Base-by-base conservation (phyloP, 2,113 vertebrate species). In the Oenanthe melanoleuca region DNA sequence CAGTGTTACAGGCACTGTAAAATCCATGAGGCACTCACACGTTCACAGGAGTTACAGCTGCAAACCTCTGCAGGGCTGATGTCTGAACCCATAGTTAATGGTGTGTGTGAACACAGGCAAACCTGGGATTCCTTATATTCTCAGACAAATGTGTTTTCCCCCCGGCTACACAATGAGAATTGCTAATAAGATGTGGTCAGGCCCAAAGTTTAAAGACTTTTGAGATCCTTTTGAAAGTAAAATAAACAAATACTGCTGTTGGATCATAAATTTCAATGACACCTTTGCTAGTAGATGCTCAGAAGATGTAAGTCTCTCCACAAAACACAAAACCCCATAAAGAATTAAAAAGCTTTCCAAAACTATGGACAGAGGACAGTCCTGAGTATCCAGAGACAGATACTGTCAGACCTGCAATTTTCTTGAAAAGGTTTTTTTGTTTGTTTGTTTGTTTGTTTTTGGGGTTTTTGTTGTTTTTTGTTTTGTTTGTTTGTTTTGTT, bases 61-160 rank as follows among this genome's bases (percentile, higher is more conserved):
- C 40, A 88, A 82, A 74, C 31, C 29, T 60, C 66, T 60, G 37
- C 37, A 56, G 31, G n/a, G 8, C 5, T 47, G 31, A 9, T 4
- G 9, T 11, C 5, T 9, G 5, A 17, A 9, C 19, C 55, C 0
- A 0, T 45, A 6, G 18, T 11, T 16, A 71, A 81, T 6, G 34
- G 17, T 7, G 1, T 19, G 11, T 57, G 17, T 24, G 47, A 59
- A 8, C 20, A n/a, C 38, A 78, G 7, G 37, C 31, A 91, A 71
- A 78, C 6, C 17, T 19, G 11, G 24, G 26, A 26, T 44, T 40
- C n/a, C 23, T 64, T 47, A 14, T 40, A 31, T 9, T 66, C 28
- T 78, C 20, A 9, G 25, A 19, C 14, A 61, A n/a, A 2, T 8
- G 11, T 21, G 31, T 47, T 67, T 17, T 38, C 6, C 6, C 10